phyloP scores from a whole-genome alignment of 2,888 invertebrate species.

The Lasioglossum calceatum region DNA sequence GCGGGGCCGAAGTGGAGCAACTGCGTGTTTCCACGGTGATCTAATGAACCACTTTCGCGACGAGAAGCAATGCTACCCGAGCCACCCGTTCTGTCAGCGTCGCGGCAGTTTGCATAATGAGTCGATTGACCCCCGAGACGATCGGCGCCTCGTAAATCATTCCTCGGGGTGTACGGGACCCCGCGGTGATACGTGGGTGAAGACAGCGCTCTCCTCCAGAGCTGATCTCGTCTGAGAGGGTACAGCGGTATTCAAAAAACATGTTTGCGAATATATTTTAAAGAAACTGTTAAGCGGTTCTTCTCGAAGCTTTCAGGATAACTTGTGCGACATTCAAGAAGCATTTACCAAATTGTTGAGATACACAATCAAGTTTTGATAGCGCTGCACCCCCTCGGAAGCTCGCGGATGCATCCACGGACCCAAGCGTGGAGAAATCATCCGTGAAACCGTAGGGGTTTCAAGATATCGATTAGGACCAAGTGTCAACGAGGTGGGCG shows the following conservation, averaged over 20 bases:
- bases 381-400: no score
- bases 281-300: background rate
- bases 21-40: conserved; percentile 57
- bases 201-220: background rate
- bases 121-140: conserved; percentile 41
- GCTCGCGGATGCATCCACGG: background rate
- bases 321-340: background rate
- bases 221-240: background rate
- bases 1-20: conserved; percentile 55
- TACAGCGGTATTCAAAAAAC: background rate
- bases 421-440: background rate
- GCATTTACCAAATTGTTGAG: background rate
- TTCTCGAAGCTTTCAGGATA: background rate
- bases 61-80: conserved; percentile 50
- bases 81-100: conserved; percentile 38
- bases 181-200: background rate
- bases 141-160: conserved; percentile 36
- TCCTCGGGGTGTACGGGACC: background rate
- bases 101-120: conserved; percentile 58
- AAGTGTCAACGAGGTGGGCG: background rate
- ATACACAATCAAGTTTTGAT: no score
- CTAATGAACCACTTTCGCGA: conserved; percentile 68
- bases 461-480: background rate
- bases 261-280: background rate
- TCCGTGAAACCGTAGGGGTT: background rate